Base-by-base conservation (phyloP, 1,140 invertebrate species). In the Saccostrea glomerata region DNA sequence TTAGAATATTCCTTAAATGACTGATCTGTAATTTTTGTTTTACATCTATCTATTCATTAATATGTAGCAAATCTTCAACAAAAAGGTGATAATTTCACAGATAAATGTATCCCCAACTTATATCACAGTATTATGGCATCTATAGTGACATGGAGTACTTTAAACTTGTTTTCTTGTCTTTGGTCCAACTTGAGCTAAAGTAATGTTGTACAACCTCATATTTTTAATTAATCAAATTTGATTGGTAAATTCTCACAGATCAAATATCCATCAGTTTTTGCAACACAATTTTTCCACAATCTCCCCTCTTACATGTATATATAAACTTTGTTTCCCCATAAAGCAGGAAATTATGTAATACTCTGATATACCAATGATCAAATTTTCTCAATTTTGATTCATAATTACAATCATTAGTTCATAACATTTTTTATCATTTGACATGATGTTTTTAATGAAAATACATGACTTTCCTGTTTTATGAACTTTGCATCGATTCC, bases 301-400 rank as follows among this genome's bases (percentile, higher is more conserved):
- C 15, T 77, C 70, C 60, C 60, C 23, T 66, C 23, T 11, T 9
- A 77, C 30, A 77, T 36, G 30, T 36, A 36, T 36, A 36, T 36
- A 30, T 25, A 12, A 25, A 30, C 30, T 30, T 77, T 4, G 70
- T 77, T 77, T 25, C 70, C 70, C 13, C 70, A 77, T 77, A 25
- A 77, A 77, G 25, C 70, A 77, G 70, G 70, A 77, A 30, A 77
- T 77, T 36, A 0, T 20, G n/a, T 63, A n/a, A 63, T 63, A n/a
- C 58, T 63, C 15, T 6, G 17, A 20, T 17, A 63, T 63, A 6
- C 4, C n/a, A 36, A 13, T 60, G 13, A 63, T 20, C 17, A 20
- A 17, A 63, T 20, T 60, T 60, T 13, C 7, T 60, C 58, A 60
- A 17, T 20, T 17, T n/a, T 6, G 6, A 20, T 63, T 6, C 17